These are phyloP conservation scores for Orbicella faveolata DNA, from an alignment of 64 coral and sea anemone species.

Conservation along the genomic window DNA sequence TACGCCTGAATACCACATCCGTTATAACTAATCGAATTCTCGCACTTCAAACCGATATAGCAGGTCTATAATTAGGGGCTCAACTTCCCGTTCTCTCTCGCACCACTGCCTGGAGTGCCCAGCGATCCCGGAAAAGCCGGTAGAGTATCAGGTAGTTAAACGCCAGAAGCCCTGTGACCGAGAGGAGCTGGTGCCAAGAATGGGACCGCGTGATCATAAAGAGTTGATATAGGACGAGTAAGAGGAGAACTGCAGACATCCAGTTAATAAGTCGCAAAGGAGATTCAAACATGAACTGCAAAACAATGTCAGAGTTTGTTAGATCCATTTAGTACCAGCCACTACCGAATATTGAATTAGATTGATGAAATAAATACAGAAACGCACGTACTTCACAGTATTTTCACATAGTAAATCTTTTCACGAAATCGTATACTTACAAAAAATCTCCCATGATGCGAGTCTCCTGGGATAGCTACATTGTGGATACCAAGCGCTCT, in stretches of 20 bases:
- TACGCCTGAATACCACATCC: too few relatives aligned
- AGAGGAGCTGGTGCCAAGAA: slow-evolving; percentile 93
- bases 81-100: slow-evolving; percentile 37
- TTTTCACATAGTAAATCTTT: neutral
- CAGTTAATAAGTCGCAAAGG: slow-evolving; percentile 91
- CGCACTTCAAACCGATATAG: neutral
- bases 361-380: neutral
- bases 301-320: neutral
- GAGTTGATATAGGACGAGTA: slow-evolving; percentile 90
- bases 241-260: slow-evolving; percentile 60
- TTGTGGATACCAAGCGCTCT: slow-evolving; percentile 90
- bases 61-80: neutral
- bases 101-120: slow-evolving; percentile 88
- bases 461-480: slow-evolving; percentile 93
- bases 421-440: slow-evolving; percentile 60
- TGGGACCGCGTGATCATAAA: slow-evolving; percentile 78
- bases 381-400: neutral
- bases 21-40: slow-evolving; percentile 32
- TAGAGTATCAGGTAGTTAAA: slow-evolving; percentile 96
- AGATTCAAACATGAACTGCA: slow-evolving; percentile 95
- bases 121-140: slow-evolving; percentile 89
- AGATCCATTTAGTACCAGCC: neutral
- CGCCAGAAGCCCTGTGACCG: slow-evolving; percentile 72
- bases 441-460: slow-evolving; percentile 97
- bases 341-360: too few relatives aligned